phyloP scores from a whole-genome alignment of 1,140 invertebrate genomes.

The Saccostrea glomerata region DNA sequence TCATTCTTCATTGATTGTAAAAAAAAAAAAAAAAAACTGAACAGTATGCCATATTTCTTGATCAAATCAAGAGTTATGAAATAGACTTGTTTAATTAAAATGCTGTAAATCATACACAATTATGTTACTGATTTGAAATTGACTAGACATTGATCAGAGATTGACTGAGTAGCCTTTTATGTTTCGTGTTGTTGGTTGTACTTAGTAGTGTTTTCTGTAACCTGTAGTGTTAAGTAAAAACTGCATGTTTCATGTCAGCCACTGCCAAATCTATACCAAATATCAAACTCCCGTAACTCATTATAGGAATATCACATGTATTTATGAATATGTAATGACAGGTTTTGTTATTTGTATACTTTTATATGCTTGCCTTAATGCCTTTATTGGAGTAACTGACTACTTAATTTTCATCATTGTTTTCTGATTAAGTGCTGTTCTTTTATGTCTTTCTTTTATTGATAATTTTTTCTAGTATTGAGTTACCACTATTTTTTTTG shows the following conservation, averaged over 20 bases:
- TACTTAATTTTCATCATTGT: constrained; percentile 11
- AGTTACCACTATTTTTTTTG: not conserved
- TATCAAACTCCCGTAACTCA: not conserved
- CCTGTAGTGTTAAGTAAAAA: not conserved
- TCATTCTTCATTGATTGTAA: not conserved
- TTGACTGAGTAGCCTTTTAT: not conserved
- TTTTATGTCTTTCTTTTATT: not conserved
- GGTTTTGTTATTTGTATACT: constrained; percentile 21
- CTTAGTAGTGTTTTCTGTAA: not conserved
- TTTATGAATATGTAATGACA: constrained; percentile 19
- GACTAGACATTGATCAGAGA: not conserved
- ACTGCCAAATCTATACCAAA: not conserved
- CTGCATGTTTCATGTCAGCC: not conserved
- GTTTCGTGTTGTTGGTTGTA: constrained; percentile 16
- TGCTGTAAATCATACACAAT: not conserved
- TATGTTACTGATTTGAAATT: not conserved
- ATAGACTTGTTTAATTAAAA: not conserved
- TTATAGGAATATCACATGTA: not conserved
- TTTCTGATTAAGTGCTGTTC: not conserved
- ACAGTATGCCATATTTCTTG: not conserved
- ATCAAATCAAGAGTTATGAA: constrained; percentile 28
- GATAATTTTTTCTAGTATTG: not conserved
- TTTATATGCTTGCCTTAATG: not conserved
- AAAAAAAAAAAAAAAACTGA: no score
- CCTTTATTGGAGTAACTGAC: not conserved